Evolutionary conservation across 1,140 invertebrate species (phyloP), one percentile per base, ranked within the genome.

Genomic region (Aporrectodea caliginosa): DNA sequence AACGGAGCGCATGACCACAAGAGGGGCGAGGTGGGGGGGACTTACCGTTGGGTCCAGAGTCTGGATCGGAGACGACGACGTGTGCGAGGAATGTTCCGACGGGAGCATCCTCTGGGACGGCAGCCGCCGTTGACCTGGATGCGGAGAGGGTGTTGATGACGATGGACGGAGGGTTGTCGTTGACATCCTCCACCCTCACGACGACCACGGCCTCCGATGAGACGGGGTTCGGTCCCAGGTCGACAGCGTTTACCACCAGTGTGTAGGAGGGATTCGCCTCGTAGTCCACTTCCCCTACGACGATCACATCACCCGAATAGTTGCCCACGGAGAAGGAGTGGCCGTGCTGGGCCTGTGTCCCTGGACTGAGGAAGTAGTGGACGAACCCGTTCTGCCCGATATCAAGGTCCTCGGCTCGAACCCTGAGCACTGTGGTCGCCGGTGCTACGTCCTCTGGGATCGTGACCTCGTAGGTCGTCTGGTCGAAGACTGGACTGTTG

Each of bases 161-260:
- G 31, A 82, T 82, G 22, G 69, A 22, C 0, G 82, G 82, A 2
- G 72, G 34, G 79, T 89, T 88, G 82, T 90, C 90, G 82, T 90
- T 90, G 29, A 86, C 85, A 82, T 90, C 90, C 14, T 84, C 82
- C 1, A 90, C 72, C 35, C 92, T 90, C 35, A 99, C 94, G 2
- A 95, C 95, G 0, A 98, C 92, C 84, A 97, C 97, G 0, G 96
- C 94, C 0, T 94, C 96, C 0, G 95, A 94, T 86, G 96, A 94
- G 78, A 97, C 90, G 0, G 94, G 94, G 85, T 95, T 94, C n/a
- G 93, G 92, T 0, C 96, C 96, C 80, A 93, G 93, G 87, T 98
- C 97, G 82, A 92, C 92, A 0, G 96, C 97, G 30, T 97, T 94
- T 1, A 99, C 93, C 1, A 96, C 93, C 68, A 99, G 88, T 85